These are phyloP conservation scores for Coleophora deauratella DNA, from an alignment of 2,888 invertebrate genomes.

Conservation along the genomic window DNA sequence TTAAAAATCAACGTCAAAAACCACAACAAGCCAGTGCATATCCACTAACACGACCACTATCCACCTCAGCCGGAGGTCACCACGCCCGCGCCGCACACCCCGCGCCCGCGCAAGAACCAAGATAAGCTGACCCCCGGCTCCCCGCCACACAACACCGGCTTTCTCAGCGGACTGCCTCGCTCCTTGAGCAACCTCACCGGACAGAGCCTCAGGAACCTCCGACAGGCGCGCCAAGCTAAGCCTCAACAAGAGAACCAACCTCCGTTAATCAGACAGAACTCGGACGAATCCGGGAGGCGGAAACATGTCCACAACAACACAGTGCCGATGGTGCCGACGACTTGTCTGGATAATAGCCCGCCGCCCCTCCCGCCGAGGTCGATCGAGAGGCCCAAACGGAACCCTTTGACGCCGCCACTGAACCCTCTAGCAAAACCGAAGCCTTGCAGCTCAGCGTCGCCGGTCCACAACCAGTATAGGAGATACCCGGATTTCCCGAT, in stretches of 20 bases:
- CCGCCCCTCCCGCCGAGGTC: slow-evolving; percentile 57
- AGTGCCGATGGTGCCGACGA: slow-evolving; percentile 55
- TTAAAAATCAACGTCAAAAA: no score
- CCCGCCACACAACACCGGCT: slow-evolving; percentile 35
- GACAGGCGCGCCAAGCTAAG: slow-evolving; percentile 34
- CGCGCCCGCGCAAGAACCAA: slow-evolving; percentile 22
- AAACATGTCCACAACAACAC: slow-evolving; percentile 46
- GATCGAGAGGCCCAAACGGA: slow-evolving; percentile 40
- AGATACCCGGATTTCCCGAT: slow-evolving; percentile 31
- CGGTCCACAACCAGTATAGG: slow-evolving; percentile 28
- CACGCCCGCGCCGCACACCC: slow-evolving; percentile 19
- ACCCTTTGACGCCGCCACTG: slow-evolving; percentile 24
- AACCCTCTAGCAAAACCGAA: slow-evolving; percentile 39
- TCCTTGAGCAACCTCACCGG: slow-evolving; percentile 66
- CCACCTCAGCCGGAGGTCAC: slow-evolving; percentile 8
- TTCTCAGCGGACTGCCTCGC: slow-evolving; percentile 60
- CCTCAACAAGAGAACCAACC: slow-evolving; percentile 35
- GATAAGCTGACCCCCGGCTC: slow-evolving; percentile 15
- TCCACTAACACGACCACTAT: background rate
- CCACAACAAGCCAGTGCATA: background rate
- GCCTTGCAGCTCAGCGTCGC: slow-evolving; percentile 26
- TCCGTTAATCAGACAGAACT: slow-evolving; percentile 43
- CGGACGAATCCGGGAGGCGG: slow-evolving; percentile 39
- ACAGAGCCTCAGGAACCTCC: slow-evolving; percentile 51
- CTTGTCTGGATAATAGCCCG: slow-evolving; percentile 53